phyloP scores from a whole-genome alignment of 1,140 invertebrate genomes.

The Melanaphis sacchari region DNA sequence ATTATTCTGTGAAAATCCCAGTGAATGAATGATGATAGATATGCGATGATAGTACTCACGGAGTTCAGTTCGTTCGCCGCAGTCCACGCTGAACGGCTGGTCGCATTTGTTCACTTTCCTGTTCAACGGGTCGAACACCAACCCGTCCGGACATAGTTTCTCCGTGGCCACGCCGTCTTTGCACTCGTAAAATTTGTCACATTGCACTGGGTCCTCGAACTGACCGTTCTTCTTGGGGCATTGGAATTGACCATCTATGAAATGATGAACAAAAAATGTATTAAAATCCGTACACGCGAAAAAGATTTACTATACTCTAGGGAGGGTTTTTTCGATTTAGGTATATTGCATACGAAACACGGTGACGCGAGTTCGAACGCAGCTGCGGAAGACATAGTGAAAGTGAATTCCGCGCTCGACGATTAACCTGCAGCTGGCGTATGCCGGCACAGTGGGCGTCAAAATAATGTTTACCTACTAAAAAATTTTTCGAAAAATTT shows the following conservation, averaged over 20 bases:
- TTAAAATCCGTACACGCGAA: background rate
- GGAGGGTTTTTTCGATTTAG: background rate
- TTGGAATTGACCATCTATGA: conserved; percentile 67
- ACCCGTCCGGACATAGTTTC: conserved; percentile 83
- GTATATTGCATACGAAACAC: background rate
- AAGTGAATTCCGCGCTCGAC: conserved; percentile 37
- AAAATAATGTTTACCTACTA: background rate
- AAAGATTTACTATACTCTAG: background rate
- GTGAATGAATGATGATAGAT: too few relatives aligned
- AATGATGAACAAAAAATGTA: background rate
- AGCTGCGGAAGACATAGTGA: background rate
- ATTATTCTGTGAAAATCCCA: background rate
- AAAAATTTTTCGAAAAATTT: background rate
- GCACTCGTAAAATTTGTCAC: conserved; percentile 87
- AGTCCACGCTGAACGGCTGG: conserved; percentile 89
- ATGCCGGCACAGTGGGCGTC: background rate
- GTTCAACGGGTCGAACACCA: conserved; percentile 84
- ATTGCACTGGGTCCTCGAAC: conserved; percentile 79
- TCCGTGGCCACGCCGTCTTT: conserved; percentile 74
- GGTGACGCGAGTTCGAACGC: background rate
- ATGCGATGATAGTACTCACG: conserved; percentile 72
- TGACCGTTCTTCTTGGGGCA: conserved; percentile 81
- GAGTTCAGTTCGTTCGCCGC: conserved; percentile 81
- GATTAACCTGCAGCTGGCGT: too few relatives aligned
- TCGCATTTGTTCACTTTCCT: conserved; percentile 88